Evolutionary conservation across 2,113 vertebrate species (phyloP).

Genomic region (Notechis scutatus): DNA sequence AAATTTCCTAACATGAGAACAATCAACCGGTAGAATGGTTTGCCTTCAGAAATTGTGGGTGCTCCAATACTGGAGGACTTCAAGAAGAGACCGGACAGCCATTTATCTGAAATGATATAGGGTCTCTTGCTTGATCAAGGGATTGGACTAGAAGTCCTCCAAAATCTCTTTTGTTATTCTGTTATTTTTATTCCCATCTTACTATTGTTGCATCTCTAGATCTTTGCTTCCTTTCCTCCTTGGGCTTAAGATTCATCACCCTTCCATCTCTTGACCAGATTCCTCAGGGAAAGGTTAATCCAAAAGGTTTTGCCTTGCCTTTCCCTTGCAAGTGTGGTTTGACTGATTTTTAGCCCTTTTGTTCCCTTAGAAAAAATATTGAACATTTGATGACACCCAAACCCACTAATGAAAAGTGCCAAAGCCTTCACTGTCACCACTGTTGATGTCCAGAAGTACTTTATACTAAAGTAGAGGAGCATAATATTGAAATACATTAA

Average conservation of each 20-base stretch:
- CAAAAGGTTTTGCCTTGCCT: background rate
- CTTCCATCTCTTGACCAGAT: background rate
- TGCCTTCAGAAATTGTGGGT: no score
- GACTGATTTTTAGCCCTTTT: background rate
- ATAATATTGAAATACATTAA: conserved; percentile 8
- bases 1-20: no score
- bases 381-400: background rate
- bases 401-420: background rate
- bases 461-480: background rate
- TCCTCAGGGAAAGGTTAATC: background rate
- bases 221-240: background rate
- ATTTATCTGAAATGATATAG: background rate
- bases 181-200: background rate
- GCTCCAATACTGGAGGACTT: no score
- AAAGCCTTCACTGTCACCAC: background rate
- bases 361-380: background rate
- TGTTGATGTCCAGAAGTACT: background rate
- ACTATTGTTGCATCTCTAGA: background rate
- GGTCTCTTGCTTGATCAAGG: no score
- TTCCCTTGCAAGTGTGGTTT: background rate
- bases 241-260: background rate
- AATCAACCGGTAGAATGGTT: no score
- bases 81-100: no score
- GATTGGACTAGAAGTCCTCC: no score
- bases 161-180: no score